These are phyloP conservation scores for Puma concolor DNA, from an alignment of 2,113 vertebrate genomes.

Conservation along the genomic window DNA sequence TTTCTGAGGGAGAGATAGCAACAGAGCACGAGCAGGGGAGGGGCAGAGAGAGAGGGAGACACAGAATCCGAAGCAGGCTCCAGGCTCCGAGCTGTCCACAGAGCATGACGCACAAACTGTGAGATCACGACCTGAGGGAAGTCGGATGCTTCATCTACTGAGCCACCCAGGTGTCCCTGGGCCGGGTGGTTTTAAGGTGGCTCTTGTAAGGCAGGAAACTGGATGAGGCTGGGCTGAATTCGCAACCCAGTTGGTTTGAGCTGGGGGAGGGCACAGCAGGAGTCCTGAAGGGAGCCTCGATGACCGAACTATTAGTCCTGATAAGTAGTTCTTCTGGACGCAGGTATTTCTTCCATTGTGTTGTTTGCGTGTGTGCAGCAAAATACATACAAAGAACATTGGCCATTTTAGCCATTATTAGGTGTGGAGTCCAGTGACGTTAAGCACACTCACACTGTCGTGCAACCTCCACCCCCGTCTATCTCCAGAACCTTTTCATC, in stretches of 20 bases:
- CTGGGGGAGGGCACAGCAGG: fast-evolving
- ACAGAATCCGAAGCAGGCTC: too few relatives aligned
- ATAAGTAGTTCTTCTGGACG: background rate
- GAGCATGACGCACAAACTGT: too few relatives aligned
- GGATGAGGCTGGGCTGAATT: background rate
- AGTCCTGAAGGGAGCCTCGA: background rate
- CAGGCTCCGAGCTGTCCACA: too few relatives aligned
- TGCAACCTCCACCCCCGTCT: too few relatives aligned
- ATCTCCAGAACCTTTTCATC: background rate
- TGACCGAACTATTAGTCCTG: background rate
- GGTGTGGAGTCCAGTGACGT: background rate
- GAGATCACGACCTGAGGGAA: too few relatives aligned
- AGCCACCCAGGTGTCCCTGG: too few relatives aligned
- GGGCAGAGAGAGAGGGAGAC: too few relatives aligned
- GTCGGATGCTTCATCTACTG: too few relatives aligned
- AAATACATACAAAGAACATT: background rate
- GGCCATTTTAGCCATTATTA: background rate
- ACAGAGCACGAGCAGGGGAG: too few relatives aligned
- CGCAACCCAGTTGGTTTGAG: background rate
- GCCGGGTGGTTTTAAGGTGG: background rate
- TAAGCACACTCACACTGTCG: background rate
- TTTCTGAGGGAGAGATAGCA: too few relatives aligned
- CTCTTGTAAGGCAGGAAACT: background rate
- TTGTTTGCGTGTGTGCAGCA: background rate
- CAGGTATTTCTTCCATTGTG: background rate